Percentiles rank a stretch among this genome's conserved stretches.
Evolutionary conservation across 2,888 invertebrate genomes (phyloP).

Genomic region (Metopia argyrocephala): DNA sequence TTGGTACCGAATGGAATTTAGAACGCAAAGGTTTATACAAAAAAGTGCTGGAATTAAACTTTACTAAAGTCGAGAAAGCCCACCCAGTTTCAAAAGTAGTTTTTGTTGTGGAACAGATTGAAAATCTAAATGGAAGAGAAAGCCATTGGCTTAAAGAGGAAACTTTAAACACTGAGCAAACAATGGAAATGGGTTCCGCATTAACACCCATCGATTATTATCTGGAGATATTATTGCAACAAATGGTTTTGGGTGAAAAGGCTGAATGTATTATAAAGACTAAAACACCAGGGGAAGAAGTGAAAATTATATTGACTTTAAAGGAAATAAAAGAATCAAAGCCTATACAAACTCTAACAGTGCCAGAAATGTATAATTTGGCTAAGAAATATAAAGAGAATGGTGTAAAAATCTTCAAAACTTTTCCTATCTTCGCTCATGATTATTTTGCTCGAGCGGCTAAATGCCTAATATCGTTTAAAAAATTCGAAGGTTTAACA

Average conservation of each 20-base stretch:
- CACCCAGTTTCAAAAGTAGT: conserved; percentile 72
- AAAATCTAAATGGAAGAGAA: conserved; percentile 68
- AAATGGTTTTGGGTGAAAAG: conserved; percentile 79
- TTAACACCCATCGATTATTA: conserved; percentile 79
- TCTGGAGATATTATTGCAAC: conserved; percentile 79
- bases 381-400: conserved; percentile 79
- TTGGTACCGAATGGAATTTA: conserved; percentile 74
- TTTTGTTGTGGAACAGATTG: conserved; percentile 70
- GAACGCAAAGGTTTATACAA: conserved; percentile 73
- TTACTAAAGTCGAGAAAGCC: conserved; percentile 73
- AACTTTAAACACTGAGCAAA: conserved; percentile 32
- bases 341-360: conserved; percentile 78
- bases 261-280: conserved; percentile 78
- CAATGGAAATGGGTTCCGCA: conserved; percentile 77
- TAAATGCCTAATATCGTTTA: conserved; percentile 85
- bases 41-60: conserved; percentile 70
- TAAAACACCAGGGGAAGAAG: conserved; percentile 64
- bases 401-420: conserved; percentile 83
- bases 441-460: conserved; percentile 86
- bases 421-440: conserved; percentile 85
- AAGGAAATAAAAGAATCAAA: conserved; percentile 75
- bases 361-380: conserved; percentile 77
- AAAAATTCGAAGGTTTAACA: conserved; percentile 79
- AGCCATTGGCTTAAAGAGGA: conserved; percentile 67
- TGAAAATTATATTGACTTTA: conserved; percentile 77